Evolutionary conservation across 2,113 vertebrate species (phyloP), one percentile per base, ranked within the genome.

Genomic region (Nothocercus julius): DNA sequence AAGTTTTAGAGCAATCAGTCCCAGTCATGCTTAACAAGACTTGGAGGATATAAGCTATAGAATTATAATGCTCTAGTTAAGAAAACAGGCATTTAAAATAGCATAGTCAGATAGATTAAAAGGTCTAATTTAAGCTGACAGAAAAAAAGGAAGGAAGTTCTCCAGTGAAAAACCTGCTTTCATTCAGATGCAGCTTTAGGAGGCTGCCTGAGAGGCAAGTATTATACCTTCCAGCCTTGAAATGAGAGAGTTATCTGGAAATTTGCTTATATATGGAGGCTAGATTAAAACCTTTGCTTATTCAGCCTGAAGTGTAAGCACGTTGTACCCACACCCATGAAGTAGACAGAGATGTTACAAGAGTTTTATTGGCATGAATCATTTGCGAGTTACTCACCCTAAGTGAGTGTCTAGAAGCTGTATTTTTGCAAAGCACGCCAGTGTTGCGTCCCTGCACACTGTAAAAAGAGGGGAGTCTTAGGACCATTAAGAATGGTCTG

Each of bases 11-110:
- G 56, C 63, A 80, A 28, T 28, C n/a, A 32, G 24, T 44, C 10
- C 20, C 4, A 5, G n/a, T 44, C 56, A 83, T 66, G 28, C 34
- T 95, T 80, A 79, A 70, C 69, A 69, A 83, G 51, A 47, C 56
- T 88, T 32, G 80, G 61, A 83, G 28, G 30, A 67, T 51, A 45
- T 80, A 77, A 93, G 45, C 63, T 40, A 7, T 19, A 80, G 82
- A 87, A 75, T 77, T 70, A 67, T 17, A 90, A 81, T 85, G 30
- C 45, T 91, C 18, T 74, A 70, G 45, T 94, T 92, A 88, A 88
- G 64, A 94, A 81, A 91, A 72, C 6, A 76, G 61, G 32, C 87
- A 82, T 91, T 92, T 86, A 68, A 88, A 94, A 88, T 63, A 85
- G 34, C 56, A 45, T 45, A 87, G 44, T 85, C 47, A 69, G 28